Conservation (phyloP, 2,797 vertebrate species). For the Neosilurus hyrtlii region DNA sequence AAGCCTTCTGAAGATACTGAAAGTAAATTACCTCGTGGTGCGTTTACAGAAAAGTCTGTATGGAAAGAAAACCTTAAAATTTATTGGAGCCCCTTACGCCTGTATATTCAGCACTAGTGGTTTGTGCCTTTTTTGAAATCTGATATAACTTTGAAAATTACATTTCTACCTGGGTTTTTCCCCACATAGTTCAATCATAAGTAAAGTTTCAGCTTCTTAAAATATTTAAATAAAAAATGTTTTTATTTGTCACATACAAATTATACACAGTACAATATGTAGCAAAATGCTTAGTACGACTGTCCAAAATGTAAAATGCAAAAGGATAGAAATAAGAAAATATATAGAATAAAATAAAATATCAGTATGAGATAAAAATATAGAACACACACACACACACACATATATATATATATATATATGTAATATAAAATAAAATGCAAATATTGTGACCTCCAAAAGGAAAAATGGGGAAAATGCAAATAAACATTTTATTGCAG, state of each 20-base stretch:
- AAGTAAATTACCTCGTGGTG: neutral
- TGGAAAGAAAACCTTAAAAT: too few species aligned
- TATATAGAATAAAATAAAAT: too few species aligned
- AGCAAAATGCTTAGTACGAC: too few species aligned
- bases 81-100: neutral
- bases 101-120: neutral
- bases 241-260: too few species aligned
- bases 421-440: too few species aligned
- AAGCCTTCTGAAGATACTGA: neutral
- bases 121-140: neutral
- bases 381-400: too few species aligned
- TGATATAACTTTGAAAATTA: neutral
- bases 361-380: too few species aligned
- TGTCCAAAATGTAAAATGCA: too few species aligned
- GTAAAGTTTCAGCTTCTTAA: neutral
- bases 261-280: too few species aligned
- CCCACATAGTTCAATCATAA: neutral
- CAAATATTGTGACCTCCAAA: neutral
- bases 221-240: too few species aligned
- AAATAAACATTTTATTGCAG: neutral
- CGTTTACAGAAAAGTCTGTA: constrained; percentile 1
- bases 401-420: too few species aligned
- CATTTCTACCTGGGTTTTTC: neutral
- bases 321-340: too few species aligned
- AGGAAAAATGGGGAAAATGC: neutral